Evolutionary conservation across 2,113 vertebrate genomes (phyloP), one percentile per base, ranked within the genome.

Genomic region (Genyomyrus donnyi): DNA sequence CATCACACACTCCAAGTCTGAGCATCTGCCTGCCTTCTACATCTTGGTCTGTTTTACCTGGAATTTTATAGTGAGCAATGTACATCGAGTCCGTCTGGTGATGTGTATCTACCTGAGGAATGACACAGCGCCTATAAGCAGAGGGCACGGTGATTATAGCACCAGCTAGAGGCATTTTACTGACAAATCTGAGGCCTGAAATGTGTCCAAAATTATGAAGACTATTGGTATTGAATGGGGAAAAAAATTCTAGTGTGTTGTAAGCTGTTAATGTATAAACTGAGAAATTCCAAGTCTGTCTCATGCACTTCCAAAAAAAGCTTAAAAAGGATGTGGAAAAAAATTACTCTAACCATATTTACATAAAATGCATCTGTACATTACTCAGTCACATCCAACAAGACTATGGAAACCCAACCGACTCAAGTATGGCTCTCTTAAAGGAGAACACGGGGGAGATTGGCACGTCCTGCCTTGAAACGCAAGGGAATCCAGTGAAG

Each of bases 61-160:
- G 74, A 80, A 19, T 17, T 80, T 42, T 42, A 80, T 2, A 42
- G 17, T 80, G 6, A 35, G 74, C 74, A 42, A 42, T 35, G 35
- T 42, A 42, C 70, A 77, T 39, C 1, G 11, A 39, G 74, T 80
- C 35, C 15, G 19, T 8, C 31, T 80, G 35, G 35, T 19, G 70
- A 15, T 80, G 5, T 19, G 35, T 42, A 80, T 42, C 74, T 80
- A 80, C 74, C 74, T 80, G 74, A 80, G 74, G 35, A 42, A 42
- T 80, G 74, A 42, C 35, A 80, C 74, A 8, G 42, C 48, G 70
- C 53, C 87, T 49, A 53, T 46, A 52, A 90, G 19, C 42, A 88
- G 21, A 90, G 42, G 24, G 3, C 83, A 58, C 88, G 84, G 66
- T 52, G 56, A 91, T 58, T 86, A 89, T 92, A 91, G 93, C 92